phyloP scores from a whole-genome alignment of 2,113 vertebrate genomes.

The Pseudorasbora parva region DNA sequence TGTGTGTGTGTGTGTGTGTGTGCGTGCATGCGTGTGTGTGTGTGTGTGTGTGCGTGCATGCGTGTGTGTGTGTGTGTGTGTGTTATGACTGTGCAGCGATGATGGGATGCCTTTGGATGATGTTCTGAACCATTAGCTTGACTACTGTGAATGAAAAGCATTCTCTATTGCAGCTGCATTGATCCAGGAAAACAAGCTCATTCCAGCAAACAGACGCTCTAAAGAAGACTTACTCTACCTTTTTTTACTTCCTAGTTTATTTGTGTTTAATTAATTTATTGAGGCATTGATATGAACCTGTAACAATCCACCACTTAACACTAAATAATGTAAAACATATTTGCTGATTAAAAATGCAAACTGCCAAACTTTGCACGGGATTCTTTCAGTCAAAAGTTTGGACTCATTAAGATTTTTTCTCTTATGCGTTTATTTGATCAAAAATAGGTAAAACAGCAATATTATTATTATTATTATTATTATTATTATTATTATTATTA shows the following conservation, averaged over 20 bases:
- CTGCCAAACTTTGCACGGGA: background rate
- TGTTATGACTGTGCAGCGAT: slow-evolving; percentile 60
- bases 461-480: too few relatives aligned
- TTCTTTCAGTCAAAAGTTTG: too few relatives aligned
- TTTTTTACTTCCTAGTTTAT: background rate
- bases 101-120: slow-evolving; percentile 77
- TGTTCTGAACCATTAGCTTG: slow-evolving; percentile 73
- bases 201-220: slow-evolving; percentile 35
- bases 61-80: slow-evolving; percentile 53
- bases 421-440: background rate
- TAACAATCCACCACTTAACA: background rate
- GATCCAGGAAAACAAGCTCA: slow-evolving; percentile 64
- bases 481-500: too few relatives aligned
- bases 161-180: slow-evolving; percentile 76
- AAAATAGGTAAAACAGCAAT: background rate
- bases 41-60: slow-evolving; percentile 36
- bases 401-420: too few relatives aligned
- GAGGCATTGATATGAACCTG: background rate
- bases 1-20: slow-evolving; percentile 58
- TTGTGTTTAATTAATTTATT: background rate
- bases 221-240: background rate
- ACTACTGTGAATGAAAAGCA: slow-evolving; percentile 61
- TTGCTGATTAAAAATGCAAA: background rate
- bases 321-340: background rate
- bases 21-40: slow-evolving; percentile 40